Evolutionary conservation across 2,888 invertebrate species (phyloP), one percentile per base, ranked within the genome.

Genomic region (Ornithoptera alexandrae): DNA sequence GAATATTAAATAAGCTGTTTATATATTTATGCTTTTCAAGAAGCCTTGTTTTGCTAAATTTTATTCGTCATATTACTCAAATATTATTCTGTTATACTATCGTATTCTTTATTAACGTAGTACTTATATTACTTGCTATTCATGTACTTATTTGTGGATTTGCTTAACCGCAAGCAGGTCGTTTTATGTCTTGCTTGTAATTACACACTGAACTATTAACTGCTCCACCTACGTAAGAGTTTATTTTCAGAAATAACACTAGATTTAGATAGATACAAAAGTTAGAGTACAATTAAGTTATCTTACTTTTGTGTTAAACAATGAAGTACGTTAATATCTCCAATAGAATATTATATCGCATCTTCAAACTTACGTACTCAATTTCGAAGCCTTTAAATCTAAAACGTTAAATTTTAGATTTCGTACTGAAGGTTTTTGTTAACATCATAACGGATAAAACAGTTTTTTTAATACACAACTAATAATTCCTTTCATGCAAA

Each of bases 131-230:
- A 53, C 64, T 65, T 67, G 57, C 64, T 61, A 15, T 24, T 30
- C 67, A 42, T 24, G 17, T 30, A 53, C 8, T 0, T 39, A 63
- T 15, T 60, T 59, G 64, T 67, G 39, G 36, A 67, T 39, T 67
- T 64, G 53, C 56, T 20, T 71, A 58, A 71, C 70, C 70, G 53
- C 70, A 71, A 62, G 56, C 64, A 67, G 67, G 62, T 67, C 70
- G 58, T 65, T 56, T 62, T 42, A 61, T 65, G 61, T 65, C 46
- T 46, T 46, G 46, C 67, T 64, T 68, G 70, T 71, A 71, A 67
- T 71, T 67, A 65, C 65, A 67, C 61, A 70, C 67, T 22, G 30
- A 59, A 22, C 46, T 63, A 39, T 56, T 62, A 62, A 58, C 58
- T 46, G 62, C n/a, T 62, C 62, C 24, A 57, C 42, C 64, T 67